These are phyloP conservation scores for Reticulitermes lucifugus DNA, from an alignment of 2,888 invertebrate genomes.

Conservation along the genomic window DNA sequence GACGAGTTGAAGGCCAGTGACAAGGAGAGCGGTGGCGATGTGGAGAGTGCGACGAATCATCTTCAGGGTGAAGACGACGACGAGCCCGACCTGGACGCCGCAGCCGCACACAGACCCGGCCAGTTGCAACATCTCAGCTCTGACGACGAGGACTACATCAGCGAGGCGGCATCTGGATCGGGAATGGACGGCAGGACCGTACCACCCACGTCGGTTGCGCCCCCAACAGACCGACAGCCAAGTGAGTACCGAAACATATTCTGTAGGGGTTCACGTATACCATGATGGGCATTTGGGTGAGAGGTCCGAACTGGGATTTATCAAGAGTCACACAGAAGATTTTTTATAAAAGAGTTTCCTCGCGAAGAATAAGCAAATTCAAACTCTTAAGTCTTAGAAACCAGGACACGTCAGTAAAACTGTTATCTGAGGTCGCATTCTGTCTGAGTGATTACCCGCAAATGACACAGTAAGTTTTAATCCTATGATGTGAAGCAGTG, in stretches of 20 bases:
- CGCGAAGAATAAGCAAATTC: no score
- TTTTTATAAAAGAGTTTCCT: no score
- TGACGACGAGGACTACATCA: conserved; percentile 50
- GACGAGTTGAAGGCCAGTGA: conserved; percentile 27
- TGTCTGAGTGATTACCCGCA: no score
- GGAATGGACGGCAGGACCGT: neutral
- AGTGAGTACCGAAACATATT: conserved; percentile 6
- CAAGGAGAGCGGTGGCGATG: neutral
- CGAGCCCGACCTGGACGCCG: neutral
- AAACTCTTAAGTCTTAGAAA: no score
- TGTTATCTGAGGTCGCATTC: no score
- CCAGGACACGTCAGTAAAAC: no score
- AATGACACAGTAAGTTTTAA: no score
- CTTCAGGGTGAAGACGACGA: conserved; percentile 18
- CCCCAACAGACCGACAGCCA: conserved; percentile 15
- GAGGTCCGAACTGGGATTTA: no score
- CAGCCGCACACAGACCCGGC: neutral
- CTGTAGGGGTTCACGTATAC: neutral
- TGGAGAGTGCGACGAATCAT: neutral
- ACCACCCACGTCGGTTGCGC: neutral
- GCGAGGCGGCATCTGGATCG: conserved; percentile 40
- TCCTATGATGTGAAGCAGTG: no score
- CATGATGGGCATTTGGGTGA: no score
- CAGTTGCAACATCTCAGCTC: neutral
- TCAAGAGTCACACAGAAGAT: no score